Conservation (phyloP, 2,888 invertebrate species). For the Tetragonula carbonaria region DNA sequence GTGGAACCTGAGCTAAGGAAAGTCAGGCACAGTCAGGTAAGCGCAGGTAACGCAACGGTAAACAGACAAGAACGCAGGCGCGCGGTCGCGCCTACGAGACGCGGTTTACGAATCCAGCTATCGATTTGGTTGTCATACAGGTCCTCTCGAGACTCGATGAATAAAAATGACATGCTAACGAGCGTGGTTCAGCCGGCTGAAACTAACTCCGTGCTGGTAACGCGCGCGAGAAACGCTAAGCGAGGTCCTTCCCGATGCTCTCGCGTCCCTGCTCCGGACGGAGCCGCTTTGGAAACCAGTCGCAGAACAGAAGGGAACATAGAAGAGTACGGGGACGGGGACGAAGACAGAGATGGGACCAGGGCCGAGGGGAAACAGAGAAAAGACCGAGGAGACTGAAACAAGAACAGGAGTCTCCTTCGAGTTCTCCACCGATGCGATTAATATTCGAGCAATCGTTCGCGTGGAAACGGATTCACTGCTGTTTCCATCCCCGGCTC, state of each 20-base stretch:
- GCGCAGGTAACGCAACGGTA: background rate
- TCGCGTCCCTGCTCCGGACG: slow-evolving; percentile 12
- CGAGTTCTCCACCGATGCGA: slow-evolving; percentile 65
- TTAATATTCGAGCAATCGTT: slow-evolving; percentile 79
- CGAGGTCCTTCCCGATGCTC: slow-evolving; percentile 19
- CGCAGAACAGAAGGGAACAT: slow-evolving; percentile 20
- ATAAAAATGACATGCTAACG: slow-evolving; percentile 80
- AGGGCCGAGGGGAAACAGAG: background rate
- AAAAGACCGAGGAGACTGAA: slow-evolving; percentile 36
- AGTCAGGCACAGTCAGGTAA: background rate
- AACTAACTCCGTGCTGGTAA: slow-evolving; percentile 49
- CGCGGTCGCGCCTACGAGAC: slow-evolving; percentile 49
- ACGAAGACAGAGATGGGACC: background rate
- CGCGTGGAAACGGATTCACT: slow-evolving; percentile 66
- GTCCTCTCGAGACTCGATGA: slow-evolving; percentile 71
- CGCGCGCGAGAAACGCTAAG: slow-evolving; percentile 45
- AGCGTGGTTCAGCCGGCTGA: slow-evolving; percentile 63
- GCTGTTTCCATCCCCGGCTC: background rate
- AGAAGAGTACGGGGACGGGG: background rate
- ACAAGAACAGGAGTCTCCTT: slow-evolving; percentile 30
- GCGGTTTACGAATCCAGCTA: slow-evolving; percentile 52
- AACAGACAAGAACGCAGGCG: slow-evolving; percentile 46
- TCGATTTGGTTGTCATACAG: slow-evolving; percentile 59
- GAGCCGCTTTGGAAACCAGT: slow-evolving; percentile 21
- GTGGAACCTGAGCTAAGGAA: background rate